Conservation (phyloP, 2,113 vertebrate species). For the Galeopterus variegatus region DNA sequence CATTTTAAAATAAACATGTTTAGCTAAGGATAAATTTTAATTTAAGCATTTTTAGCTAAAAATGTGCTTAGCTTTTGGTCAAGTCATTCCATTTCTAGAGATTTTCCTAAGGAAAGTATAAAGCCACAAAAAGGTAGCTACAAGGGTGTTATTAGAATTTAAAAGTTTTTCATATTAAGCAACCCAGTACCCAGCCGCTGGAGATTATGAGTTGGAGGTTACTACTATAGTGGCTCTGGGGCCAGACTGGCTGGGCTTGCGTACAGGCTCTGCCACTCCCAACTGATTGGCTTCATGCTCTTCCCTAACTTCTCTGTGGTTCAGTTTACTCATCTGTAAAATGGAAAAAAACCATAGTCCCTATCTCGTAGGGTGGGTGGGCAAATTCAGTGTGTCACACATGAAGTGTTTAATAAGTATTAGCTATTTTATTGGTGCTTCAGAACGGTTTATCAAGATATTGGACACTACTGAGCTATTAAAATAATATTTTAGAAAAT, state of each 20-base stretch:
- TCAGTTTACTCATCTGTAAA: background rate
- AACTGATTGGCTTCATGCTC: background rate
- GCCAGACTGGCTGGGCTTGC: background rate
- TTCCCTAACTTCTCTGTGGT: background rate
- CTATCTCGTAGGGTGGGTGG: background rate
- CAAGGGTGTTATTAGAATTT: background rate
- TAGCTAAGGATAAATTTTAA: background rate
- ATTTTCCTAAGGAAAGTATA: background rate
- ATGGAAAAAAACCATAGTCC: background rate
- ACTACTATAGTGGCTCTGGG: background rate
- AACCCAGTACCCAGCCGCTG: background rate
- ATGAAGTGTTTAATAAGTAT: background rate
- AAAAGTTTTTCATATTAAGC: background rate
- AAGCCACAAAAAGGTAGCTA: background rate
- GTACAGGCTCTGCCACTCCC: background rate
- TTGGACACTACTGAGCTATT: background rate
- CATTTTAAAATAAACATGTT: background rate
- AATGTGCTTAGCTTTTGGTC: background rate
- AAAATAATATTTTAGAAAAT: background rate
- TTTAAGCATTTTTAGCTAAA: background rate
- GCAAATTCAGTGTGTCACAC: background rate
- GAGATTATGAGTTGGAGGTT: background rate
- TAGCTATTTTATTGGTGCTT: background rate
- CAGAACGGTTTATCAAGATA: background rate
- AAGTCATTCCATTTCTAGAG: background rate